phyloP scores from a whole-genome alignment of 2,797 vertebrate species.

The Nothura maculosa region DNA sequence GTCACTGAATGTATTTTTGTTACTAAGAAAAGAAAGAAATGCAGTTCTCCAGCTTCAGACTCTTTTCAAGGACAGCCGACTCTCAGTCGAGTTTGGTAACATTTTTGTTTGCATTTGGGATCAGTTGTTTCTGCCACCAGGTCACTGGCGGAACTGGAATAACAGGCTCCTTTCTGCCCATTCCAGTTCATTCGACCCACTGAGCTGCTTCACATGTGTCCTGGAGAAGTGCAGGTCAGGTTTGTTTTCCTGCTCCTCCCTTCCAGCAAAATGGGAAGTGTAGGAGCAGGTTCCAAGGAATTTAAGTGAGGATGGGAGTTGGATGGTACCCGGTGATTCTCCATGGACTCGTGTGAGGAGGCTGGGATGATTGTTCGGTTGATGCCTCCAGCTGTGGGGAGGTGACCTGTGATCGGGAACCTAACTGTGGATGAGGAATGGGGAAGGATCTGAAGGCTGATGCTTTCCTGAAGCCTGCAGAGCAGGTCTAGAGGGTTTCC shows the following conservation, averaged over 20 bases:
- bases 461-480: background rate
- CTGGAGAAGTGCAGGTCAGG: constrained; percentile 6
- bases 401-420: background rate
- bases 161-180: constrained; percentile 35
- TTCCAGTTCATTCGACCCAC: constrained; percentile 55
- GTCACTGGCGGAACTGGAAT: constrained; percentile 27
- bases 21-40: background rate
- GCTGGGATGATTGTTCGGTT: constrained; percentile 22
- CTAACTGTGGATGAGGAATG: background rate
- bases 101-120: constrained; percentile 43
- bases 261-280: constrained; percentile 8
- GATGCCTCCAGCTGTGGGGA: background rate
- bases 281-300: background rate
- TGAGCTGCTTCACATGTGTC: background rate
- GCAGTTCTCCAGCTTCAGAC: background rate
- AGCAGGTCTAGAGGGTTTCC: background rate
- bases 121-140: constrained; percentile 24
- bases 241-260: constrained; percentile 53
- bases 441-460: constrained; percentile 5
- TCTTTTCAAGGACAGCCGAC: background rate
- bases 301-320: constrained; percentile 8
- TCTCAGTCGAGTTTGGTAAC: background rate
- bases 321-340: background rate
- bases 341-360: background rate
- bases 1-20: background rate